These are phyloP conservation scores for Pomacea canaliculata DNA, from an alignment of 2,888 invertebrate species.

Conservation along the genomic window DNA sequence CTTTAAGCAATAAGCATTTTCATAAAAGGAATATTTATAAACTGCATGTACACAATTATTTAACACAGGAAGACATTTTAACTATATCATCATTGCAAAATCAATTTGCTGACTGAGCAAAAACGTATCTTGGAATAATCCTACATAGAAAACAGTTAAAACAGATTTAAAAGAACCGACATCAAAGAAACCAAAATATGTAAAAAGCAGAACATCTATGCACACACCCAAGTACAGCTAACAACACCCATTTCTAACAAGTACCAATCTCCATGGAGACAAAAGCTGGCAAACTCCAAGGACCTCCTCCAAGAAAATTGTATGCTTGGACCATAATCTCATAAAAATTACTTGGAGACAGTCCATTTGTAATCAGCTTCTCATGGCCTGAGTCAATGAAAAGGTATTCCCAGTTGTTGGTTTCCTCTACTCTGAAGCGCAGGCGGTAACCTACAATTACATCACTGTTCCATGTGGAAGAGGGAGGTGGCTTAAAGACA, in stretches of 20 bases:
- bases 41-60: no score
- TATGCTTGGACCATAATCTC: constrained; percentile 92
- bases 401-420: constrained; percentile 33
- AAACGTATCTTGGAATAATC: no score
- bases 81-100: no score
- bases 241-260: constrained; percentile 5
- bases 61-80: no score
- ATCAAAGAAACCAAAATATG: no score
- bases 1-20: no score
- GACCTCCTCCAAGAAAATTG: constrained; percentile 93
- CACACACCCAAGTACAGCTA: background rate
- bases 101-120: no score
- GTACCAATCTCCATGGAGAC: constrained; percentile 55
- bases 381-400: constrained; percentile 17
- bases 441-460: constrained; percentile 39
- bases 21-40: no score
- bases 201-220: background rate
- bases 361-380: constrained; percentile 15
- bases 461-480: constrained; percentile 44
- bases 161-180: no score
- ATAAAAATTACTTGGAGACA: constrained; percentile 73
- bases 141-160: no score
- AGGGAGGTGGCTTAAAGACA: constrained; percentile 37
- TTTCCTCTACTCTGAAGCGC: constrained; percentile 27
- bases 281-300: constrained; percentile 41